phyloP scores from a whole-genome alignment of 2,113 vertebrate species.

The Platichthys flesus region DNA sequence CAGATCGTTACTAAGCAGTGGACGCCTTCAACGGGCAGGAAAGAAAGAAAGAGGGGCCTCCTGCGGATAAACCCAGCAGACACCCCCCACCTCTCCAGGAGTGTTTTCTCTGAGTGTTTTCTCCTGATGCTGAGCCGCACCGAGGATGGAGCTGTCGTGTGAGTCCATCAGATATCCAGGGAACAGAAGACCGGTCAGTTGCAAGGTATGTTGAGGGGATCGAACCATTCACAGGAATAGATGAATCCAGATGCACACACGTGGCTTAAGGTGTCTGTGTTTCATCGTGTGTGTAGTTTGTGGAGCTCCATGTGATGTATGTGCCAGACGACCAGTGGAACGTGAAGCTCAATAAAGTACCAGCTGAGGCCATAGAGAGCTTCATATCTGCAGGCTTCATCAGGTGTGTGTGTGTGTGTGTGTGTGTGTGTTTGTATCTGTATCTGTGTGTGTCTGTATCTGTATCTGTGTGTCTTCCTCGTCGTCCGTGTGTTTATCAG shows the following conservation, averaged over 20 bases:
- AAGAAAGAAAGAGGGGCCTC: background rate
- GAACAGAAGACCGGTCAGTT: constrained; percentile 68
- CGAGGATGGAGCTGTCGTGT: constrained; percentile 59
- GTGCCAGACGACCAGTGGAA: constrained; percentile 93
- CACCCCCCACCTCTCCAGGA: background rate
- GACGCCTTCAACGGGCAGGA: constrained; percentile 10
- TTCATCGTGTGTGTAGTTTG: constrained; percentile 76
- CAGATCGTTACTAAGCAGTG: constrained; percentile 61
- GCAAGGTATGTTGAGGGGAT: constrained; percentile 63
- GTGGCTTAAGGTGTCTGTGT: background rate
- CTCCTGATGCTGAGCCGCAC: background rate
- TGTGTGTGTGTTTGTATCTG: no score
- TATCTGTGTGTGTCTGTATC: no score
- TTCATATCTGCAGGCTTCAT: constrained; percentile 94
- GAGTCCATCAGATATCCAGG: constrained; percentile 52
- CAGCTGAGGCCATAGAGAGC: constrained; percentile 83
- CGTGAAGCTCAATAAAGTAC: constrained; percentile 89
- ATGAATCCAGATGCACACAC: background rate
- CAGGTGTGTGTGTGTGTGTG: constrained; percentile 75
- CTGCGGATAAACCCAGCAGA: background rate
- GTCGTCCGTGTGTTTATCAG: no score
- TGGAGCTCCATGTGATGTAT: constrained; percentile 92
- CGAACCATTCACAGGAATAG: background rate
- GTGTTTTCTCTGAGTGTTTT: background rate
- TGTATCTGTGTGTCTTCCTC: no score